Conservation (phyloP, 2,113 vertebrate species). For the Sceloporus undulatus region DNA sequence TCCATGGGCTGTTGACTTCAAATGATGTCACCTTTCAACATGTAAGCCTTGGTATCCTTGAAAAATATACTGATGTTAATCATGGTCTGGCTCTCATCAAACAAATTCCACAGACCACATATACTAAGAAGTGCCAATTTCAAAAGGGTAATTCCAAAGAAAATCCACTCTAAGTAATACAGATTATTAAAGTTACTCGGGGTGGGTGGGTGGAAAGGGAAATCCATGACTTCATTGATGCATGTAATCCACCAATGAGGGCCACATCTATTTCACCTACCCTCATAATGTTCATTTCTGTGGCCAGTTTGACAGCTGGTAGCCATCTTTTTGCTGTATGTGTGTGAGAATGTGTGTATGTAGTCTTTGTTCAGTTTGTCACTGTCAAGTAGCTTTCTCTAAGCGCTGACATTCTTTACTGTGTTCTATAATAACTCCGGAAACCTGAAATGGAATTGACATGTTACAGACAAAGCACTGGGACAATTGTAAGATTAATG, state of each 20-base stretch:
- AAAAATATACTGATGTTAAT: not conserved
- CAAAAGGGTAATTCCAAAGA: not conserved
- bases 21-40: conserved; percentile 23
- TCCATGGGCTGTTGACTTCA: conserved; percentile 31
- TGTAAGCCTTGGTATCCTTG: not conserved
- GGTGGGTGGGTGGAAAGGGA: too few species aligned
- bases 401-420: conserved; percentile 27
- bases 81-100: conserved; percentile 39
- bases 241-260: too few species aligned
- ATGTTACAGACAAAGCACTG: not conserved
- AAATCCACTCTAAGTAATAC: conserved; percentile 32
- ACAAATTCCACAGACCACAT: conserved; percentile 2
- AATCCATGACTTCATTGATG: too few species aligned
- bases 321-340: too few species aligned
- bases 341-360: not conserved
- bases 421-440: not conserved
- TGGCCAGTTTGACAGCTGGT: too few species aligned
- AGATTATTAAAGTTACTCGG: not conserved
- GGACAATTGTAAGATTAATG: not conserved
- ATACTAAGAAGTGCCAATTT: not conserved
- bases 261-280: too few species aligned
- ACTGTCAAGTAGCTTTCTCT: not conserved
- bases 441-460: conserved; percentile 26
- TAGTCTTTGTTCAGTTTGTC: conserved; percentile 9
- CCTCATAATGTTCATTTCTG: too few species aligned